These are phyloP conservation scores for Pocota personata DNA, from an alignment of 2,888 invertebrate genomes.

Conservation along the genomic window DNA sequence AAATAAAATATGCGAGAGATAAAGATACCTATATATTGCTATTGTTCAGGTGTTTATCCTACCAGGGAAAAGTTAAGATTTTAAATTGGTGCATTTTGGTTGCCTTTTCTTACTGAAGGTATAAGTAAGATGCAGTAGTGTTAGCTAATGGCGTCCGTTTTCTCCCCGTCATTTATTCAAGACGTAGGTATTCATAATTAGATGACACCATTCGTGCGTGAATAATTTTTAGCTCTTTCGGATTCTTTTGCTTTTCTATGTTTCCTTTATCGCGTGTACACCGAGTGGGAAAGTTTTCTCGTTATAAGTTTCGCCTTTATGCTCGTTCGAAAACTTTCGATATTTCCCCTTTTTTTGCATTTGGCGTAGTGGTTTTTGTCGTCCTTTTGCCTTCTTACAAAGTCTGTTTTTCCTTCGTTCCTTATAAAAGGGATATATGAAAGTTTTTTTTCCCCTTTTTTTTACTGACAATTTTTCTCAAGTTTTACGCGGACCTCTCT, in stretches of 20 bases:
- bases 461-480: slow-evolving; percentile 22
- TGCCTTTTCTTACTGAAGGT: background rate
- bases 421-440: slow-evolving; percentile 13
- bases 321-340: slow-evolving; percentile 65
- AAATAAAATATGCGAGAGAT: background rate
- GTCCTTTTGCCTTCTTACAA: slow-evolving; percentile 26
- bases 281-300: slow-evolving; percentile 83
- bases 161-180: slow-evolving; percentile 72
- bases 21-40: background rate
- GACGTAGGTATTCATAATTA: slow-evolving; percentile 81
- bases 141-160: slow-evolving; percentile 34
- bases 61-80: background rate
- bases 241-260: slow-evolving; percentile 60
- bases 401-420: slow-evolving; percentile 20
- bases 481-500: slow-evolving; percentile 39
- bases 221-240: slow-evolving; percentile 79
- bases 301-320: slow-evolving; percentile 82
- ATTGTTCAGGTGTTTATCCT: background rate
- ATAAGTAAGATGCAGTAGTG: background rate
- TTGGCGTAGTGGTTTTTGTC: slow-evolving; percentile 53
- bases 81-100: background rate
- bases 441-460: slow-evolving; percentile 21
- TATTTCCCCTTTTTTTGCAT: slow-evolving; percentile 67
- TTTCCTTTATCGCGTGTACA: slow-evolving; percentile 82
- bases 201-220: slow-evolving; percentile 83